phyloP scores from a whole-genome alignment of 2,797 vertebrate genomes.

The Sebastes kiyomatsui region DNA sequence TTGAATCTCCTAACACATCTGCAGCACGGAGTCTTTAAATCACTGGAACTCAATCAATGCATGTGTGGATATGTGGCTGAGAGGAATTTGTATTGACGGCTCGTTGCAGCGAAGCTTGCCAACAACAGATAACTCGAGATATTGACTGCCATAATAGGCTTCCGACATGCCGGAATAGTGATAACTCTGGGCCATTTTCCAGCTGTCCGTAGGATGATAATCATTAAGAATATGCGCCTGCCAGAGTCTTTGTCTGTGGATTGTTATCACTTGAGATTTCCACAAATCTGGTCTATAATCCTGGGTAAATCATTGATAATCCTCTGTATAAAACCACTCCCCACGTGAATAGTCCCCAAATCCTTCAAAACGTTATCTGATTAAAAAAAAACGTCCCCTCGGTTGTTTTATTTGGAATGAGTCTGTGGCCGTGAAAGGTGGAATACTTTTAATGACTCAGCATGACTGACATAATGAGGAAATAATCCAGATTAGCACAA shows the following conservation, averaged over 20 bases:
- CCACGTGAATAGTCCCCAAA: slow-evolving; percentile 30
- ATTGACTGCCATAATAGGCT: slow-evolving; percentile 65
- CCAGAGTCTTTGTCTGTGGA: slow-evolving; percentile 42
- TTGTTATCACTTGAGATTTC: slow-evolving; percentile 53
- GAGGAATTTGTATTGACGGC: slow-evolving; percentile 57
- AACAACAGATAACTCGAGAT: slow-evolving; percentile 50
- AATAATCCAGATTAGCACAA: slow-evolving; percentile 17
- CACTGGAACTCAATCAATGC: slow-evolving; percentile 58
- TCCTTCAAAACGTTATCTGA: slow-evolving; percentile 30
- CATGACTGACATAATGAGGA: background rate
- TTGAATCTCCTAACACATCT: slow-evolving; percentile 66
- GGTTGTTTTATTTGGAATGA: slow-evolving; percentile 13
- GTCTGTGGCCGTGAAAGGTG: background rate
- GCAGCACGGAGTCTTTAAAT: slow-evolving; percentile 65
- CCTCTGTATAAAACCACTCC: slow-evolving; percentile 42
- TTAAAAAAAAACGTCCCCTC: slow-evolving; percentile 39
- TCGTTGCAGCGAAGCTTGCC: slow-evolving; percentile 33
- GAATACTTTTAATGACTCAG: background rate
- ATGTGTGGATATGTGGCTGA: slow-evolving; percentile 41
- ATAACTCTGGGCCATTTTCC: slow-evolving; percentile 53
- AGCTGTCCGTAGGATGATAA: slow-evolving; percentile 48
- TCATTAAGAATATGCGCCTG: slow-evolving; percentile 37
- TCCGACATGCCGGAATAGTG: slow-evolving; percentile 32
- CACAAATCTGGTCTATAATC: slow-evolving; percentile 58
- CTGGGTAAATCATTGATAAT: slow-evolving; percentile 53